Conservation (phyloP, 2,113 vertebrate species). For the Corythornis madagascariensis region DNA sequence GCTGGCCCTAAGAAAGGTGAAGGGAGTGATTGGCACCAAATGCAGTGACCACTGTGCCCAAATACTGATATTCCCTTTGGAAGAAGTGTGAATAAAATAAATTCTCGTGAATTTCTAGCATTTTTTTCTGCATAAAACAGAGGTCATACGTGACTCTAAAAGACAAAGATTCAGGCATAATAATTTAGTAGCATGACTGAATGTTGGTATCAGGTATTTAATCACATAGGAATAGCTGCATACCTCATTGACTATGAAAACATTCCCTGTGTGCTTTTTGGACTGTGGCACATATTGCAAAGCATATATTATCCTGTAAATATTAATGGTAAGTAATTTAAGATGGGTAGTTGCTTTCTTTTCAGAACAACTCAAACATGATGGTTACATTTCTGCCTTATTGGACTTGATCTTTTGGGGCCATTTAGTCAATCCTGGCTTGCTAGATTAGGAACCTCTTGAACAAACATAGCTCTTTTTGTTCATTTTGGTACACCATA, state of each 20-base stretch:
- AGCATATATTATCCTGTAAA: constrained; percentile 3
- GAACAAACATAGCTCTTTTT: neutral
- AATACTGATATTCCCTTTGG: neutral
- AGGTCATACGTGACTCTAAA: neutral
- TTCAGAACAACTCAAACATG: neutral
- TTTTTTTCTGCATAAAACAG: neutral
- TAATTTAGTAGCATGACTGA: constrained; percentile 27
- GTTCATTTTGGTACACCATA: neutral
- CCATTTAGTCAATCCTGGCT: neutral
- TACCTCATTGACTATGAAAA: constrained; percentile 34
- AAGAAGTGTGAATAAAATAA: neutral
- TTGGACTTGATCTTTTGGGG: neutral
- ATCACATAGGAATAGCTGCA: constrained; percentile 16
- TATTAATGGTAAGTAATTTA: constrained; percentile 17
- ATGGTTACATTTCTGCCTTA: neutral
- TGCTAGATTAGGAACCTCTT: neutral
- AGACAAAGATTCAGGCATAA: neutral
- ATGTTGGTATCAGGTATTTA: neutral
- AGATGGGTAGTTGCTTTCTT: neutral
- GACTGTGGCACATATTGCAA: neutral
- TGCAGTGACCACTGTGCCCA: neutral
- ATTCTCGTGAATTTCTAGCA: neutral
- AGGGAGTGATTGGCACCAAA: neutral
- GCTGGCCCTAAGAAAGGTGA: neutral
- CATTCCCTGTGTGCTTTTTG: neutral